Evolutionary conservation across 1,140 invertebrate species (phyloP).

Genomic region (Bradynema listronoti): DNA sequence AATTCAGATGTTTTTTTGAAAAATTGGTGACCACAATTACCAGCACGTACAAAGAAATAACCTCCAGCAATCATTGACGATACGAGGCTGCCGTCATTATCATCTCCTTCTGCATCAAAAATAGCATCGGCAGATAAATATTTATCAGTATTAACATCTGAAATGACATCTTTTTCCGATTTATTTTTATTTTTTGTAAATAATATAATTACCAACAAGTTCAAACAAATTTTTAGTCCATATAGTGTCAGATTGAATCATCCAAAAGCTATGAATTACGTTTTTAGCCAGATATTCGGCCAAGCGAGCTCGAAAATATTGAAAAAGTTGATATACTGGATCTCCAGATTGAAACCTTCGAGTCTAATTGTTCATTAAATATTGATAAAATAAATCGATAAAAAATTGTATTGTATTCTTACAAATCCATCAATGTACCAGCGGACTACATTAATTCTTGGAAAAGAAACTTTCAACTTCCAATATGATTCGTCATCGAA

Average conservation of each 20-base stretch:
- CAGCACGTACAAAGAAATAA: too few species aligned
- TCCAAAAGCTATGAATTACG: slow-evolving; percentile 25
- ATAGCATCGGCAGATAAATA: slow-evolving; percentile 23
- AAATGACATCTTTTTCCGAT: slow-evolving; percentile 7
- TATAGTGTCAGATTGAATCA: slow-evolving; percentile 47
- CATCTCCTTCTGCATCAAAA: slow-evolving; percentile 38
- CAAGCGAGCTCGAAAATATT: slow-evolving; percentile 40
- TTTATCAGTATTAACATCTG: slow-evolving; percentile 9
- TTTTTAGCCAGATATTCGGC: slow-evolving; percentile 29
- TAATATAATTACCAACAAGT: slow-evolving; percentile 24
- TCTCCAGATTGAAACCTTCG: slow-evolving; percentile 32
- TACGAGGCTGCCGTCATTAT: too few species aligned
- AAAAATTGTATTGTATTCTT: background rate
- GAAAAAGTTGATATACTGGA: slow-evolving; percentile 43
- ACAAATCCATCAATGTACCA: slow-evolving; percentile 27
- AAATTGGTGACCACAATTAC: too few species aligned
- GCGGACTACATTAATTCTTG: slow-evolving; percentile 24
- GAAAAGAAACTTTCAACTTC: slow-evolving; percentile 22
- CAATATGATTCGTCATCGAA: slow-evolving; percentile 34
- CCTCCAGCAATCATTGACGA: too few species aligned
- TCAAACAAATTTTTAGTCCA: slow-evolving; percentile 41
- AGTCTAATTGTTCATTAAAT: background rate
- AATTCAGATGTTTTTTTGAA: too few species aligned
- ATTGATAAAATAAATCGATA: background rate
- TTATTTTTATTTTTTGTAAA: slow-evolving; percentile 8